These are phyloP conservation scores for Sipha maydis DNA, from an alignment of 2,888 invertebrate genomes.

Conservation along the genomic window DNA sequence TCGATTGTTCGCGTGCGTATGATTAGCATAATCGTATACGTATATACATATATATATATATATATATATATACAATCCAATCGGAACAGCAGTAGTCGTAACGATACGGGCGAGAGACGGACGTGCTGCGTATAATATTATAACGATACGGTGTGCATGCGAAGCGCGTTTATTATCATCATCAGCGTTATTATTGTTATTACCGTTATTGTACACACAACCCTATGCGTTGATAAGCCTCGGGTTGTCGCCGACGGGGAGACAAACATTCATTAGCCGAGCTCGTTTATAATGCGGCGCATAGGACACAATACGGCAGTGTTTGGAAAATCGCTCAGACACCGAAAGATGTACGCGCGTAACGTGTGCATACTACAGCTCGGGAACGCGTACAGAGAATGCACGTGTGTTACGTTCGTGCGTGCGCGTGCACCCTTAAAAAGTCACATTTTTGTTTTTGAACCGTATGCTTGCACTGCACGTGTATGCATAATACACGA, in stretches of 20 bases:
- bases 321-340: constrained; percentile 11
- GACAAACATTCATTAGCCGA: constrained; percentile 1
- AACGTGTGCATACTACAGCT: too few species aligned
- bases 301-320: background rate
- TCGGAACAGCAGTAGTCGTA: background rate
- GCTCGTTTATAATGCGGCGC: background rate
- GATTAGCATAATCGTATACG: background rate
- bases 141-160: background rate
- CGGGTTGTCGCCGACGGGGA: background rate
- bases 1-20: background rate
- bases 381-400: background rate
- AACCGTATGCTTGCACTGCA: background rate
- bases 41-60: background rate
- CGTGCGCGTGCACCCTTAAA: background rate
- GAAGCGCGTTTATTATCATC: background rate
- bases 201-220: background rate
- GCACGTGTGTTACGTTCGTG: too few species aligned
- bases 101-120: background rate
- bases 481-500: background rate
- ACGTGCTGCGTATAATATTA: background rate
- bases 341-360: background rate
- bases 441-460: background rate
- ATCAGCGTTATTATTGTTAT: background rate
- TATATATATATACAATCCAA: background rate
- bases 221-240: constrained; percentile 9